Conservation (phyloP, 1,140 invertebrate species). For the Coenobita brevimanus region DNA sequence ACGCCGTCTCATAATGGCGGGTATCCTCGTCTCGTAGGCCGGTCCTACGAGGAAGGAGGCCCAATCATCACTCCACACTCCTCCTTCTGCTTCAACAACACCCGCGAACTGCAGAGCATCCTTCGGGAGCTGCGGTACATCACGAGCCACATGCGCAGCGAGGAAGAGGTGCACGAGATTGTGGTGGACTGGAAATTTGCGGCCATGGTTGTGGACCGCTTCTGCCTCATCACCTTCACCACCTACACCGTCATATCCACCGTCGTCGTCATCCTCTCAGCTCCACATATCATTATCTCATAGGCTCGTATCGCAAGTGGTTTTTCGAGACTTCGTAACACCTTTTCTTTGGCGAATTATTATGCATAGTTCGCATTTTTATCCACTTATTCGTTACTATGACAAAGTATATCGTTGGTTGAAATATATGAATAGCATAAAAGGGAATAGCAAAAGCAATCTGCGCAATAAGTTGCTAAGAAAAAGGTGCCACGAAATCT, state of each 20-base stretch:
- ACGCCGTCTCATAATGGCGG: slow-evolving; percentile 63
- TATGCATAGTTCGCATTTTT: too few species aligned
- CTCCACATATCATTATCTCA: slow-evolving; percentile 93
- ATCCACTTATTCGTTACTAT: too few species aligned
- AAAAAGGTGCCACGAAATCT: too few species aligned
- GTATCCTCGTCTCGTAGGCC: slow-evolving; percentile 66
- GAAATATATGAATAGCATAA: too few species aligned
- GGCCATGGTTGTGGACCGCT: slow-evolving; percentile 97
- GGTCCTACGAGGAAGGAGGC: slow-evolving; percentile 65
- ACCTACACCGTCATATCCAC: slow-evolving; percentile 97
- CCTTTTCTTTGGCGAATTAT: too few species aligned
- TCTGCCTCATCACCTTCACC: slow-evolving; percentile 97
- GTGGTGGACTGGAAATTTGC: slow-evolving; percentile 99
- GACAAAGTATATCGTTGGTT: too few species aligned
- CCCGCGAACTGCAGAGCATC: slow-evolving; percentile 70
- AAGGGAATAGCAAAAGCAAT: too few species aligned
- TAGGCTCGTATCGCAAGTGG: too few species aligned
- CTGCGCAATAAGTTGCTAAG: too few species aligned
- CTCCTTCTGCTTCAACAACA: slow-evolving; percentile 68
- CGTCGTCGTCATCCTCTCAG: slow-evolving; percentile 91
- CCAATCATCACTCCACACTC: slow-evolving; percentile 52
- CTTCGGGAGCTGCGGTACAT: slow-evolving; percentile 87
- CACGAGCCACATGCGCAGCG: slow-evolving; percentile 90
- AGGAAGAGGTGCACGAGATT: slow-evolving; percentile 91
- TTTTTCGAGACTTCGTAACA: too few species aligned